Percentiles rank a stretch among this genome's conserved stretches.
Conservation (phyloP, 2,113 vertebrate species). For the Emydura subglobosa region DNA sequence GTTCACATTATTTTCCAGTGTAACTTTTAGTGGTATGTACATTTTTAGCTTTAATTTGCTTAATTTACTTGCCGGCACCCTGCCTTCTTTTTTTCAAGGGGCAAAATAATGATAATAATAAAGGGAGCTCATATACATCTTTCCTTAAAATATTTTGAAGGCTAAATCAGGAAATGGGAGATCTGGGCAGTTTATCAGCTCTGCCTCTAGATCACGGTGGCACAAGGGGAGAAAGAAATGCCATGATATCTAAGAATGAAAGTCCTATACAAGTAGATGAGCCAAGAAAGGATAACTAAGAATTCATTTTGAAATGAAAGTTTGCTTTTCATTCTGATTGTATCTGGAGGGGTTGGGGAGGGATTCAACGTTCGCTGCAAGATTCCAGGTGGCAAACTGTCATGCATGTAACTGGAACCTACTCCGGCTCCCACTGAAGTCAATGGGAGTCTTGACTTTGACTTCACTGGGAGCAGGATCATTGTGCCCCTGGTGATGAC, state of each 20-base stretch:
- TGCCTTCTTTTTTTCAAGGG: conserved; percentile 3
- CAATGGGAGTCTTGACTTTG: background rate
- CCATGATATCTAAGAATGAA: background rate
- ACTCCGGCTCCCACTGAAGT: background rate
- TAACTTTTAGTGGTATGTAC: background rate
- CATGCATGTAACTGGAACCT: fast-evolving
- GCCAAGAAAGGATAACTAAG: background rate
- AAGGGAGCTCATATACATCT: background rate
- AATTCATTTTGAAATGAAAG: background rate
- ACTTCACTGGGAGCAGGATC: background rate
- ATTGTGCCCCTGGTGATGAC: background rate
- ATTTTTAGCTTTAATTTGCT: background rate
- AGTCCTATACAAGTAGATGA: background rate
- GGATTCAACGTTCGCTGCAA: fast-evolving
- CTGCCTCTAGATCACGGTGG: background rate
- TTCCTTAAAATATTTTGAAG: background rate
- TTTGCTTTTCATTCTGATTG: conserved; percentile 4
- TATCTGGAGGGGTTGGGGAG: background rate
- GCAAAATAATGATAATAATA: background rate
- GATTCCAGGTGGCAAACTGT: background rate
- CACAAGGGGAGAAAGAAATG: background rate
- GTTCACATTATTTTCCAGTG: fast-evolving
- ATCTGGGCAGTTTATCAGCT: conserved; percentile 1
- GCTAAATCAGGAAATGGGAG: background rate
- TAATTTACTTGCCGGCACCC: background rate